phyloP scores from a whole-genome alignment of 2,113 vertebrate species.

The Neotragus moschatus region DNA sequence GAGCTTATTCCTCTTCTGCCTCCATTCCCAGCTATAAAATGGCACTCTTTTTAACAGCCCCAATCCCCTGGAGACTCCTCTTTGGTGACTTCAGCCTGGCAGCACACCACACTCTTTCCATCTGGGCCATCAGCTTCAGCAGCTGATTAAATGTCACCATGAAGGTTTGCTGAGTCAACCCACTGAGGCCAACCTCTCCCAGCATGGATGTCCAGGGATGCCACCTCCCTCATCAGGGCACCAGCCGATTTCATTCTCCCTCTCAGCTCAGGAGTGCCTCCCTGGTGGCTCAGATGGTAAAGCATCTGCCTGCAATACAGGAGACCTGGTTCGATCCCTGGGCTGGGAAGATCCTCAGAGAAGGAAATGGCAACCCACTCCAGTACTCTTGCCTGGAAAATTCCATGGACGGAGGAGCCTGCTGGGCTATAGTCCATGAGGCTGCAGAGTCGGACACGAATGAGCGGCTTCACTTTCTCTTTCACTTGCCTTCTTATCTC shows the following conservation, averaged over 20 bases:
- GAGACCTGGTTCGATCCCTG: background rate
- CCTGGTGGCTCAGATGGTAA: background rate
- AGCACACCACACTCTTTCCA: background rate
- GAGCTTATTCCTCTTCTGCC: background rate
- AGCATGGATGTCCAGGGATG: background rate
- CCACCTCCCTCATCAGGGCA: background rate
- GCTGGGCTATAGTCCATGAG: background rate
- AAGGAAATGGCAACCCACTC: background rate
- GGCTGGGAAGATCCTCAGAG: background rate
- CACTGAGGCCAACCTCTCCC: background rate
- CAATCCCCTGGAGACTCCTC: background rate
- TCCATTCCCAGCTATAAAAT: background rate
- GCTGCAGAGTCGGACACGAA: background rate
- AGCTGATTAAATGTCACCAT: background rate
- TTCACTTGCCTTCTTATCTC: background rate
- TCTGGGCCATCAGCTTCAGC: background rate
- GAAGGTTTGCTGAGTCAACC: background rate
- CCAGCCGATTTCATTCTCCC: background rate
- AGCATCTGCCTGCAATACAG: background rate
- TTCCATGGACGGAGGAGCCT: background rate
- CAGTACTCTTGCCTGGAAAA: background rate
- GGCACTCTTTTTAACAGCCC: background rate
- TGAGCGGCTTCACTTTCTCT: background rate
- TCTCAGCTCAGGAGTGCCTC: background rate
- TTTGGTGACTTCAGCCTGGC: background rate